Percentiles rank a stretch among this genome's conserved stretches.
phyloP scores from a whole-genome alignment of 2,797 vertebrate genomes.

The Platalea minor region DNA sequence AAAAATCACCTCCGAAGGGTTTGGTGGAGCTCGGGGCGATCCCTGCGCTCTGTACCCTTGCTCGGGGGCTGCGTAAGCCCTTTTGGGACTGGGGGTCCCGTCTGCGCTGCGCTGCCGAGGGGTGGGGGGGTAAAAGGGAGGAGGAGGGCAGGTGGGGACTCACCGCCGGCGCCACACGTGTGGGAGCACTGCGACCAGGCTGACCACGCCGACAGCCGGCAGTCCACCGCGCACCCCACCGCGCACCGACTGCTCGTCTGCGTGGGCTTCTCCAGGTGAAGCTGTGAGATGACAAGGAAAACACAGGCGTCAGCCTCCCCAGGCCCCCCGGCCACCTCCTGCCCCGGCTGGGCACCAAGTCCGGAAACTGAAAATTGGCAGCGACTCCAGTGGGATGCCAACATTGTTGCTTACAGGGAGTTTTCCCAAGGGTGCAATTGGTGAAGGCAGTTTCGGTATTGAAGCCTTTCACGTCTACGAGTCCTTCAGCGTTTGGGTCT shows the following conservation, averaged over 20 bases:
- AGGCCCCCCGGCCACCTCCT: neutral
- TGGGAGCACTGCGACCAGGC: conserved; percentile 89
- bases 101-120: neutral
- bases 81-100: neutral
- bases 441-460: fast-evolving
- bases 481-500: neutral
- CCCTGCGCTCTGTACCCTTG: neutral
- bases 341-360: neutral
- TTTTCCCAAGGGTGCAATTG: fast-evolving
- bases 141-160: neutral
- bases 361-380: fast-evolving
- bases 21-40: fast-evolving
- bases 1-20: neutral
- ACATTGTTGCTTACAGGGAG: fast-evolving
- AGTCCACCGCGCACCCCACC: conserved; percentile 89
- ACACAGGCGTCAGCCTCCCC: neutral
- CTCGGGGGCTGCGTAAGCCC: neutral
- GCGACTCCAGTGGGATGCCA: fast-evolving
- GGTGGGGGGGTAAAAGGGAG: fast-evolving
- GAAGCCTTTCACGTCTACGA: neutral
- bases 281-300: conserved; percentile 71
- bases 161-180: conserved; percentile 88
- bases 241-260: conserved; percentile 78
- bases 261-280: conserved; percentile 76
- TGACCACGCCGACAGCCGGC: conserved; percentile 89